A percentile compares a stretch with the other conserved stretches of the same genome.
phyloP scores from a whole-genome alignment of 2,888 invertebrate species.

The Epirrhoe tristata region DNA sequence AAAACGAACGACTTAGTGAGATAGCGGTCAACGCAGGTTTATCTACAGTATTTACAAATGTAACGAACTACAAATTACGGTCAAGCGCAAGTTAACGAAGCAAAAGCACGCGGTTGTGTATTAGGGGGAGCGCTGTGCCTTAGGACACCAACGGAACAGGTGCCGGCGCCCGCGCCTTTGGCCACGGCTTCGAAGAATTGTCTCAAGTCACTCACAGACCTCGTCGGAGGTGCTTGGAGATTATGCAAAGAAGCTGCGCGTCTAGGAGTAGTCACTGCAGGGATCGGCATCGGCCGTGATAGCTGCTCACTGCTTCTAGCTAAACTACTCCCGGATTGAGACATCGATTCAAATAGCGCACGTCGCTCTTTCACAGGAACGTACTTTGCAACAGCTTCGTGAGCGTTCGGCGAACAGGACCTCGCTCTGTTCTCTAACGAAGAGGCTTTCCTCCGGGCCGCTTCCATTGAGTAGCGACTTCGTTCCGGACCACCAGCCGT shows the following conservation, averaged over 20 bases:
- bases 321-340: conserved; percentile 86
- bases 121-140: conserved; percentile 71
- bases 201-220: conserved; percentile 88
- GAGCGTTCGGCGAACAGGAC: conserved; percentile 79
- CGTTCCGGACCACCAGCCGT: conserved; percentile 73
- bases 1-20: conserved; percentile 82
- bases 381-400: conserved; percentile 84
- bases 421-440: conserved; percentile 75
- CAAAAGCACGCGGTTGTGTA: conserved; percentile 69
- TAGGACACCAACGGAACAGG: conserved; percentile 60
- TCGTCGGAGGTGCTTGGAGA: conserved; percentile 81
- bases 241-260: conserved; percentile 89
- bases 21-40: conserved; percentile 75
- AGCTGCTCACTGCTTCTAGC: conserved; percentile 88
- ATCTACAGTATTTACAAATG: conserved; percentile 78
- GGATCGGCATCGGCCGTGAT: conserved; percentile 62
- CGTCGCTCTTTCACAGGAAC: conserved; percentile 90
- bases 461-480: conserved; percentile 73
- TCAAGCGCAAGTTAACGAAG: conserved; percentile 77
- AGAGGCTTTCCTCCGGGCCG: conserved; percentile 76
- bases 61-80: conserved; percentile 37
- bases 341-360: conserved; percentile 89
- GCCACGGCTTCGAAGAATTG: conserved; percentile 89
- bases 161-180: conserved; percentile 69
- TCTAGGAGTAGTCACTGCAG: conserved; percentile 79